Evolutionary conservation across 2,113 vertebrate genomes (phyloP).

Genomic region (Tychaedon coryphoeus): DNA sequence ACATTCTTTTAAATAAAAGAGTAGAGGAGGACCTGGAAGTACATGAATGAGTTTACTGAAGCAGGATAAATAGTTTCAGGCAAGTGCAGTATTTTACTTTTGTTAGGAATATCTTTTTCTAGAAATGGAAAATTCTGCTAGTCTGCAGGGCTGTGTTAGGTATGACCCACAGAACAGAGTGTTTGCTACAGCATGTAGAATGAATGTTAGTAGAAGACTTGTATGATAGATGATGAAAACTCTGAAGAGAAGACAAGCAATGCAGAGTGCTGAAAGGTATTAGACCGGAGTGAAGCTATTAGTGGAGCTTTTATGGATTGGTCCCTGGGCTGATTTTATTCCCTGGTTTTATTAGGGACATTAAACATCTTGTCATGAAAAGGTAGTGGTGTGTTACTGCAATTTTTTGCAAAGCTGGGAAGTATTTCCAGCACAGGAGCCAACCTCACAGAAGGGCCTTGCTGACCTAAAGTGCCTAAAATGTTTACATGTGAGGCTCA

Average conservation of each 20-base stretch:
- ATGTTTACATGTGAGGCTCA: background rate
- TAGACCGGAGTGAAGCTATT: background rate
- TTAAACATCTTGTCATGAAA: constrained; percentile 16
- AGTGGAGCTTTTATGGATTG: background rate
- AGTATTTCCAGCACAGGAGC: background rate
- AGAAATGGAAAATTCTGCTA: background rate
- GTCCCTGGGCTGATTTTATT: constrained; percentile 5
- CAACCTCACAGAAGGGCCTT: background rate
- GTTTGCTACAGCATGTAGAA: background rate
- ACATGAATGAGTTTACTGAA: background rate
- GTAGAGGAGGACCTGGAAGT: background rate
- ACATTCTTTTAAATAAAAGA: background rate
- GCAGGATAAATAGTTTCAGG: background rate
- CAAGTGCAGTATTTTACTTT: background rate
- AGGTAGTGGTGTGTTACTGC: background rate
- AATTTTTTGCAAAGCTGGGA: background rate
- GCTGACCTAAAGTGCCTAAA: background rate
- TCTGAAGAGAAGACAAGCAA: background rate
- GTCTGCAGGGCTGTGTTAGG: background rate
- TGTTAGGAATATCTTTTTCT: background rate
- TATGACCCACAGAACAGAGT: background rate
- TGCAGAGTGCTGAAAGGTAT: background rate
- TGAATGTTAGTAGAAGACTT: background rate
- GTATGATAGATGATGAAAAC: background rate
- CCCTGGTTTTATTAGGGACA: background rate